These are phyloP conservation scores for Pissodes strobi DNA, from an alignment of 1,140 invertebrate species.

Conservation along the genomic window DNA sequence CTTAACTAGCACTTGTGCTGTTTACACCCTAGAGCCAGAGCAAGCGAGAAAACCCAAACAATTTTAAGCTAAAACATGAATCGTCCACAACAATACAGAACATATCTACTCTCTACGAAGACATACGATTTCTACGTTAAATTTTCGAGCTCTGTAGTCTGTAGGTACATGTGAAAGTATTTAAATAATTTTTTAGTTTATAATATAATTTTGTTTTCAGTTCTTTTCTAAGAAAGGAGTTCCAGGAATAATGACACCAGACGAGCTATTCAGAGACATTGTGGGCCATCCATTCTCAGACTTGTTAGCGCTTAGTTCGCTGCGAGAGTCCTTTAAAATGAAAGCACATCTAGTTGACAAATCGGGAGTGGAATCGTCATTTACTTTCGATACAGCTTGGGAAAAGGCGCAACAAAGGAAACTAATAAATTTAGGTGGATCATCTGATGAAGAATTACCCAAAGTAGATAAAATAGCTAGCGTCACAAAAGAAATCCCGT, in stretches of 20 bases:
- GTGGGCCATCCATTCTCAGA: slow-evolving; percentile 62
- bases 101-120: too few species aligned
- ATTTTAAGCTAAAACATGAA: too few species aligned
- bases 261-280: slow-evolving; percentile 74
- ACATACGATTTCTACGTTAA: too few species aligned
- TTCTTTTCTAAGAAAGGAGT: slow-evolving; percentile 74
- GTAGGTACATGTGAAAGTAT: background rate
- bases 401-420: slow-evolving; percentile 58
- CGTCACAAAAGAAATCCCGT: slow-evolving; percentile 6
- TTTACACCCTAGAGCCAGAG: too few species aligned
- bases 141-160: slow-evolving; percentile 4
- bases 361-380: slow-evolving; percentile 55
- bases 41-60: too few species aligned
- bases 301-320: slow-evolving; percentile 60
- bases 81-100: too few species aligned
- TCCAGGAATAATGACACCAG: slow-evolving; percentile 63
- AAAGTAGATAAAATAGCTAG: slow-evolving; percentile 46
- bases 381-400: slow-evolving; percentile 71
- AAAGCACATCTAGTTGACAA: slow-evolving; percentile 56
- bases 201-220: slow-evolving; percentile 57
- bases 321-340: slow-evolving; percentile 60
- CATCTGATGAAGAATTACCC: slow-evolving; percentile 15
- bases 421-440: slow-evolving; percentile 26
- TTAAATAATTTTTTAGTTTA: slow-evolving; percentile 5
- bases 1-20: too few species aligned